Base-by-base conservation (phyloP, 2,888 invertebrate species). In the Hipparchia sbordonii region DNA sequence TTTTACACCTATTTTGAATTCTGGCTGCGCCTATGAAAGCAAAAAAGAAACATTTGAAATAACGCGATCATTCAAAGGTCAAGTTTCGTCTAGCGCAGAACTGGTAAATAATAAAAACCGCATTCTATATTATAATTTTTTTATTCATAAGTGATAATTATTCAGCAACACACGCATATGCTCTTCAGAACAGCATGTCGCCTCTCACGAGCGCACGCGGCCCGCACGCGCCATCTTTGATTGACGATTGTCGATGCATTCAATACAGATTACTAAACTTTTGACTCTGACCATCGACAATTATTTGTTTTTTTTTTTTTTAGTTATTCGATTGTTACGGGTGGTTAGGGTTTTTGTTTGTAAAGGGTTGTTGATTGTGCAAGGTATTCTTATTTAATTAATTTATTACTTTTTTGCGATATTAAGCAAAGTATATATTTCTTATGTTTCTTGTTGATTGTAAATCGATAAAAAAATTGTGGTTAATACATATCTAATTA, bases 171-270 rank as follows among this genome's bases (percentile, higher is more conserved):
- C 78, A 74, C 71, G 87, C 91, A 92, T 91, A 92, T 91, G 92
- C 89, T 88, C 91, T 91, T 82, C 83, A 91, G 78, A 89, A 72
- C 91, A 87, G 91, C 90, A 83, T 79, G 89, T 78, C 81, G 87
- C 85, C 91, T 78, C 91, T 91, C 77, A 77, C 76, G 48, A 13
- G 80, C 79, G 85, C 91, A 85, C 90, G 87, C 87, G 91, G 0
- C 84, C 74, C 87, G 74, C 90, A 87, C 90, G 90, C 84, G 88
- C 59, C 75, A 61, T 76, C 72, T 72, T 77, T 79, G 79, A 82
- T 82, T 85, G 82, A 83, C 82, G 66, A 68, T 74, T 65, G 72
- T 68, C 71, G 70, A 74, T 70, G 69, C 69, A 68, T 72, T 67
- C 61, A 67, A 46, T 67, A 71, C 67, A 72, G 70, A 75, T 76